A percentile compares a stretch with the other conserved stretches of the same genome.
Evolutionary conservation across 2,797 vertebrate species (phyloP).

Genomic region (Fringilla coelebs): DNA sequence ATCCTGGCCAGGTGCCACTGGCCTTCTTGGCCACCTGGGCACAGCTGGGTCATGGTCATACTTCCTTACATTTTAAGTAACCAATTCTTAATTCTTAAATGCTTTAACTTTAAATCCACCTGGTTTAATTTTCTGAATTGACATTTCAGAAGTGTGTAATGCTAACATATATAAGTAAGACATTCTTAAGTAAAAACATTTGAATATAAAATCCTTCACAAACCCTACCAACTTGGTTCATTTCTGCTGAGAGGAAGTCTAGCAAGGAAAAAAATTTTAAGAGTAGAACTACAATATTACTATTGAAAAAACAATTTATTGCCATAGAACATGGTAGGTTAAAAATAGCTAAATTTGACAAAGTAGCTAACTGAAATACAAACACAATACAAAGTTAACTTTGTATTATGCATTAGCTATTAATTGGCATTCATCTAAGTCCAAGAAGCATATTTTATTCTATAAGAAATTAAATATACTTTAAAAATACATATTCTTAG

Average conservation of each 20-base stretch:
- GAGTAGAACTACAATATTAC: not conserved
- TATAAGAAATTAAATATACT: not conserved
- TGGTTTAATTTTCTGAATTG: not conserved
- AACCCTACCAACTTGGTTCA: not conserved
- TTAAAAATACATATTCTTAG: not conserved
- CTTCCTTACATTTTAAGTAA: not conserved
- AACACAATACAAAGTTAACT: not conserved
- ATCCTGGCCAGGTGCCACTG: not conserved
- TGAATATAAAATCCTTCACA: not conserved
- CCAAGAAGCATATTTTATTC: not conserved
- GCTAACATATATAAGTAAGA: not conserved
- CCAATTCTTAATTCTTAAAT: not conserved
- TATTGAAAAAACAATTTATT: not conserved
- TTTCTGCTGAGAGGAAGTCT: not conserved
- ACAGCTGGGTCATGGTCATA: not conserved
- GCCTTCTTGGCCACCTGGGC: too few relatives aligned
- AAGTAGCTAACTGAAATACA: not conserved
- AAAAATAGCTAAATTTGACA: not conserved
- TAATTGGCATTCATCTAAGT: not conserved
- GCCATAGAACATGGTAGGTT: not conserved
- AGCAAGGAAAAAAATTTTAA: accelerated
- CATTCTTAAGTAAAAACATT: not conserved
- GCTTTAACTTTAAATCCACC: not conserved
- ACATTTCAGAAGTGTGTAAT: not conserved
- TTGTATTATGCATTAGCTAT: not conserved